These are phyloP conservation scores for Nasonia oneida DNA, from an alignment of 2,888 invertebrate species.

Conservation along the genomic window DNA sequence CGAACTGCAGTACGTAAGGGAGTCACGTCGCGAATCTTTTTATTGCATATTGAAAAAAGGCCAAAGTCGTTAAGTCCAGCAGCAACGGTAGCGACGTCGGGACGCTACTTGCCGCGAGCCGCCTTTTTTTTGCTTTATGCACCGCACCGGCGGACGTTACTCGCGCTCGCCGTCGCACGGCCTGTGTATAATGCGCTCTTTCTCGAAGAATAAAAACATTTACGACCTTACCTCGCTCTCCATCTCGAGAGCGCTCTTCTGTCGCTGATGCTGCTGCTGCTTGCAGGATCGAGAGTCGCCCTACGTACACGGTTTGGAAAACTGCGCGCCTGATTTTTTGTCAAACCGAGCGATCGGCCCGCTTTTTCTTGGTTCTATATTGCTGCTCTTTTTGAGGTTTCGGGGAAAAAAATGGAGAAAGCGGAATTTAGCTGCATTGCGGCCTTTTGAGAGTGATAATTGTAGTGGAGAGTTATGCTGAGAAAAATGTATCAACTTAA, in stretches of 20 bases:
- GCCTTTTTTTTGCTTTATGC: slow-evolving; percentile 40
- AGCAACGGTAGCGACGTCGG: slow-evolving; percentile 9
- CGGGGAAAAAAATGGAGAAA: neutral
- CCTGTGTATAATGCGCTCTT: slow-evolving; percentile 69
- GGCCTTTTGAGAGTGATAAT: neutral
- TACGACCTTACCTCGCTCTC: slow-evolving; percentile 73
- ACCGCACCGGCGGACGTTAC: slow-evolving; percentile 73
- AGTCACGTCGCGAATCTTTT: slow-evolving; percentile 40
- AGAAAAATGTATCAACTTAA: neutral
- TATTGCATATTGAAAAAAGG: slow-evolving; percentile 58
- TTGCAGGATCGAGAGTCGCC: neutral
- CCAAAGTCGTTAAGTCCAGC: slow-evolving; percentile 54
- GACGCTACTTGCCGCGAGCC: slow-evolving; percentile 15
- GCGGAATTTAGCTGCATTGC: neutral
- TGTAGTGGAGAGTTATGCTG: neutral
- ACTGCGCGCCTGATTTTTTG: slow-evolving; percentile 27
- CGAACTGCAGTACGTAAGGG: slow-evolving; percentile 20
- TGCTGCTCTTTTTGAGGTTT: neutral
- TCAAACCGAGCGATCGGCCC: neutral
- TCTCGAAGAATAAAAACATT: slow-evolving; percentile 74
- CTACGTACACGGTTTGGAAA: slow-evolving; percentile 12
- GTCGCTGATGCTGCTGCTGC: neutral
- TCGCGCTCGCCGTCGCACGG: slow-evolving; percentile 22
- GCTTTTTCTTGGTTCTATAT: neutral
- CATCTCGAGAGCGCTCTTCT: slow-evolving; percentile 57